phyloP scores from a whole-genome alignment of 2,888 invertebrate species.

The Gymnoscelis rufifasciata region DNA sequence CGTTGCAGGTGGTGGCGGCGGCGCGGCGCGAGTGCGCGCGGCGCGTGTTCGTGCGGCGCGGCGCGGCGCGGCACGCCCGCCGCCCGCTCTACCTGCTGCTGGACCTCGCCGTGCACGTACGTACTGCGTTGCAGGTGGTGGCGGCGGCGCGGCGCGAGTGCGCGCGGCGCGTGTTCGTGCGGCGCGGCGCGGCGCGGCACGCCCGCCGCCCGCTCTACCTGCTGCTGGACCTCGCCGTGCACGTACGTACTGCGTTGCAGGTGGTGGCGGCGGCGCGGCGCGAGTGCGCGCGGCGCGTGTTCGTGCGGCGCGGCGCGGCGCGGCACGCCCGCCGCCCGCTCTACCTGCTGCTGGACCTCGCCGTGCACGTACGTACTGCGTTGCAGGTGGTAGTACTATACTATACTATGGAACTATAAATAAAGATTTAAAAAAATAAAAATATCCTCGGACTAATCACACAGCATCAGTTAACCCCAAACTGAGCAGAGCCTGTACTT shows the following conservation, averaged over 20 bases:
- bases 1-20: slow-evolving; percentile 44
- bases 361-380: slow-evolving; percentile 40
- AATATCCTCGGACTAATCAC: no score
- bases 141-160: slow-evolving; percentile 43
- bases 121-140: slow-evolving; percentile 38
- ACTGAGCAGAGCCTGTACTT: no score
- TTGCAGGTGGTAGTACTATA: not conserved
- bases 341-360: slow-evolving; percentile 45
- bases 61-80: slow-evolving; percentile 27
- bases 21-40: slow-evolving; percentile 43
- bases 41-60: slow-evolving; percentile 38
- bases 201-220: slow-evolving; percentile 24
- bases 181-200: slow-evolving; percentile 22
- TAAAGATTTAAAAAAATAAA: no score
- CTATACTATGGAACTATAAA: no score
- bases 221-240: slow-evolving; percentile 48
- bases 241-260: slow-evolving; percentile 30
- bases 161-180: slow-evolving; percentile 42
- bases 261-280: slow-evolving; percentile 42
- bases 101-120: slow-evolving; percentile 41
- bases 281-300: slow-evolving; percentile 46
- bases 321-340: no score
- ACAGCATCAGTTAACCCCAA: no score
- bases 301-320: slow-evolving; percentile 28
- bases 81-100: slow-evolving; percentile 31